Base-by-base conservation (phyloP, 1,140 invertebrate genomes). In the Stegodyphus dumicola region DNA sequence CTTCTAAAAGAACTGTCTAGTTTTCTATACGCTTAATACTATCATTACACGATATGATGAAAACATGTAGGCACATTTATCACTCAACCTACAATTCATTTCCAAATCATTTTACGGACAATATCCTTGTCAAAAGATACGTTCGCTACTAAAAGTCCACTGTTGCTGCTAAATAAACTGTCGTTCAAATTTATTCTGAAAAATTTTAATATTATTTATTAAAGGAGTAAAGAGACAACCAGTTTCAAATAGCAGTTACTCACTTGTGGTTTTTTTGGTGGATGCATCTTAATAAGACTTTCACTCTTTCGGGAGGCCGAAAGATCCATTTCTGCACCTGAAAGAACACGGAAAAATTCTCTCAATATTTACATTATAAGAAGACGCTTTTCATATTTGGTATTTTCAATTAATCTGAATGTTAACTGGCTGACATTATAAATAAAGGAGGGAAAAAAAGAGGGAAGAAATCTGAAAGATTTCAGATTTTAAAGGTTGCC, bases 261-360 rank as follows among this genome's bases (percentile, higher is more conserved):
- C 4, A 81, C 79, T 70, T 81, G 79, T 10, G 79, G 79, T 52
- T 17, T 81, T 51, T 81, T 81, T 7, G 79, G 79, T 13, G 79
- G 79, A 64, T 81, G 79, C 79, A 81, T 81, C 65, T 81, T 81
- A 7, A 81, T 81, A 15, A 81, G 69, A n/a, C 79, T 81, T 81
- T 81, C 79, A 7, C 79, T 70, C 53, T 70, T 64, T 71, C 69
- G 56, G 7, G 53, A 64, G 9, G 15, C 15, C 2, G 66, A 18
- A 33, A 33, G 33, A 33, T 33, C 33, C 33, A 33, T 33, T 33
- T 33, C 33, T 33, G 33, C 33, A 33, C 3, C 33, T 33, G 33
- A 33, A 33, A 33, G 33, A 33, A 33, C 3, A 33, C 33, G 3
- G 33, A 33, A 33, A 33, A 10, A 6, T 33, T 69, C 66, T 10